A percentile compares a stretch with the other conserved stretches of the same genome.
These are phyloP conservation scores for Melanostoma mellinum DNA, from an alignment of 2,888 invertebrate species.

Conservation along the genomic window DNA sequence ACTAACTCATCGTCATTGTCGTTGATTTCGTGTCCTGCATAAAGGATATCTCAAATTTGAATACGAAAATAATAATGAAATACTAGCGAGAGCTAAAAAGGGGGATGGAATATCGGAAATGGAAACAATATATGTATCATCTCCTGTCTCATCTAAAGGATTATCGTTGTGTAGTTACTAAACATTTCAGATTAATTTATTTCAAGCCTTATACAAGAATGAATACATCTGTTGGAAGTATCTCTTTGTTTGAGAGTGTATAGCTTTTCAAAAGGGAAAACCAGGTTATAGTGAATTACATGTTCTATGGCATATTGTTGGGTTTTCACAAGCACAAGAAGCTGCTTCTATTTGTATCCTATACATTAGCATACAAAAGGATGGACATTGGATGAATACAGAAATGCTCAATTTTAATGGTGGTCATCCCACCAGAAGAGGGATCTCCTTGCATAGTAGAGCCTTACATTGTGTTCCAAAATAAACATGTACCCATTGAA, in stretches of 20 bases:
- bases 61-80: conserved; percentile 64
- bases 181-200: conserved; percentile 62
- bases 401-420: conserved; percentile 1
- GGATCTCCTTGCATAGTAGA: background rate
- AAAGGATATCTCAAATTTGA: conserved; percentile 56
- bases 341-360: conserved; percentile 31
- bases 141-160: conserved; percentile 41
- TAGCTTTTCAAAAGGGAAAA: conserved; percentile 37
- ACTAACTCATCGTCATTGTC: conserved; percentile 15
- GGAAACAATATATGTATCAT: conserved; percentile 55
- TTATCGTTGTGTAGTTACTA: conserved; percentile 42
- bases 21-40: conserved; percentile 65
- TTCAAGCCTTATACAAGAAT: conserved; percentile 32
- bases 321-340: conserved; percentile 22
- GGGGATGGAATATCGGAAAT: conserved; percentile 32
- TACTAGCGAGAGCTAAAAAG: conserved; percentile 12
- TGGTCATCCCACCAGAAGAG: conserved; percentile 25
- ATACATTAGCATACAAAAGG: conserved; percentile 62
- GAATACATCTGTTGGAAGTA: conserved; percentile 16
- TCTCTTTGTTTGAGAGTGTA: conserved; percentile 15
- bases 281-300: conserved; percentile 59
- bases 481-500: conserved; percentile 12
- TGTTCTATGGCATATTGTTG: conserved; percentile 40
- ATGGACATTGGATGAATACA: conserved; percentile 42
- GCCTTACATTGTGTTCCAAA: conserved; percentile 15